A percentile compares a stretch with the other conserved stretches of the same genome.
These are phyloP conservation scores for Miniopterus natalensis DNA, from an alignment of 2,113 vertebrate species.

Conservation along the genomic window DNA sequence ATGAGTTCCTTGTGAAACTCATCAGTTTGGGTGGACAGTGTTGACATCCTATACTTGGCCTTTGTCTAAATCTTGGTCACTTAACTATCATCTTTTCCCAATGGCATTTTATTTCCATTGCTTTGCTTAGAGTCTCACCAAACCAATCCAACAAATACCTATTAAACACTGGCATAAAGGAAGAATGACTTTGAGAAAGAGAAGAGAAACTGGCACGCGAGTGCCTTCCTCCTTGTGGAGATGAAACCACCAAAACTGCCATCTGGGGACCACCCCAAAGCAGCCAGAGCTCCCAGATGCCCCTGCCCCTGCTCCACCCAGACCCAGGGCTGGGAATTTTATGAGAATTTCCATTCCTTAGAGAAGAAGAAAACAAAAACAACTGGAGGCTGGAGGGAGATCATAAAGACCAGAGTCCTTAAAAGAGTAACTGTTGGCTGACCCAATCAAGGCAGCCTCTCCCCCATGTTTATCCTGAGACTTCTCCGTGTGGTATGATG, in stretches of 20 bases:
- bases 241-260: neutral
- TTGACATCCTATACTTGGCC: neutral
- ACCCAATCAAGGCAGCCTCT: neutral
- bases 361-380: neutral
- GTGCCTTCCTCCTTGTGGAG: neutral
- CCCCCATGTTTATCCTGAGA: neutral
- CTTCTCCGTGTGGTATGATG: neutral
- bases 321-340: neutral
- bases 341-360: neutral
- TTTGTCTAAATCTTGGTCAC: neutral
- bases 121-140: neutral
- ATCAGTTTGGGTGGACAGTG: neutral
- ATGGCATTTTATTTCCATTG: neutral
- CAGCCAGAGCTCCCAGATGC: neutral
- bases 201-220: neutral
- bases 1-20: neutral
- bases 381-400: neutral
- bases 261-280: neutral
- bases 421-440: neutral
- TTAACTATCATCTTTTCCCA: neutral
- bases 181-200: neutral
- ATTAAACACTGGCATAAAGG: neutral
- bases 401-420: neutral
- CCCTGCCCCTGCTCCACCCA: neutral
- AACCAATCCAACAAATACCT: neutral